Evolutionary conservation across 2,888 invertebrate species (phyloP), one percentile per base, ranked within the genome.

Genomic region (Epirrhoe tristata): DNA sequence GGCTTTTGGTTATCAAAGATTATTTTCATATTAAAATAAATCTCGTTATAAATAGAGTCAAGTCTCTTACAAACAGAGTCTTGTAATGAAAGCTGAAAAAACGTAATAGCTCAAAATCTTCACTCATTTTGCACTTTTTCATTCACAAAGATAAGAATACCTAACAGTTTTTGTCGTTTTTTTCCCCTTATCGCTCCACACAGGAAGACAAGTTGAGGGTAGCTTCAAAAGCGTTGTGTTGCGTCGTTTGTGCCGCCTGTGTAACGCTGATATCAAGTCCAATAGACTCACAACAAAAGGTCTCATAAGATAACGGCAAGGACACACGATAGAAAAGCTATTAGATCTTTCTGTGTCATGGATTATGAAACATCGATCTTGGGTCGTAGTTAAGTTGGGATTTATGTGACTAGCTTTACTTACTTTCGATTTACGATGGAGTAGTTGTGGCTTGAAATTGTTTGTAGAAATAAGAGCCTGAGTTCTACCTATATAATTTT

Each of bases 231-330:
- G 57, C 50, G 34, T 34, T 24, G 50, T 39, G 32, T 24, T n/a
- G 16, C 58, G 46, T 10, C 36, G 36, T 16, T 48, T 48, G 48
- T 48, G 48, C 14, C 50, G 71, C 53, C 70, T 70, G 72, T 53
- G 71, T 61, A 55, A 52, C 59, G 61, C 65, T 54, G 74, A 74
- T 74, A 74, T 66, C 64, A 39, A 50, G 51, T 8, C 53, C 63
- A 64, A 69, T 66, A 46, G 67, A n/a, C 58, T 39, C 59, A 24
- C 71, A 59, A 73, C 66, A 72, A 72, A 65, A 53, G 58, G 14
- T 51, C 67, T 58, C 58, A 57, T 52, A 53, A 69, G 58, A 63
- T 63, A 63, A 58, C 58, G 53, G 6, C 31, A 53, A 52, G 17
- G 31, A 60, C 57, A 50, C 58, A 59, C 60, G 66, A 59, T 66